phyloP scores from a whole-genome alignment of 2,113 vertebrate species.

The Axis porcinus region DNA sequence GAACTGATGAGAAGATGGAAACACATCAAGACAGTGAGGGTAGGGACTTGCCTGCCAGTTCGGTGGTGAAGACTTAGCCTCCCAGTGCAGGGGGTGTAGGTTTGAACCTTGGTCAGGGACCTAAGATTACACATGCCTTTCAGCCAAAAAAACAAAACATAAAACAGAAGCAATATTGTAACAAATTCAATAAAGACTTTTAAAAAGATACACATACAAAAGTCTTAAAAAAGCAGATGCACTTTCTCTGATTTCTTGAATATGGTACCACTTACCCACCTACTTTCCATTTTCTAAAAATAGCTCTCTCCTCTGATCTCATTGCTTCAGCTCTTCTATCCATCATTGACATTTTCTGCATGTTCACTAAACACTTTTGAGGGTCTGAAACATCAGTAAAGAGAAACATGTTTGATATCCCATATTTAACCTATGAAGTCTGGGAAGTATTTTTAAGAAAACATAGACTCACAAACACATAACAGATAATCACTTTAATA shows the following conservation, averaged over 20 bases:
- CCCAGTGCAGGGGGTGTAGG: neutral
- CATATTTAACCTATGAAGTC: neutral
- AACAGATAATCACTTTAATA: neutral
- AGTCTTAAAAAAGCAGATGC: neutral
- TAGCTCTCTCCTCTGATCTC: neutral
- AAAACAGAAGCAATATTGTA: neutral
- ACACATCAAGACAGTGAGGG: neutral
- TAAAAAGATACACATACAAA: neutral
- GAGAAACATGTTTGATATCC: neutral
- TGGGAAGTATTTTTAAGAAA: neutral
- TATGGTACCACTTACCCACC: neutral
- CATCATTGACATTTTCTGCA: neutral
- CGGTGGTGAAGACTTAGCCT: neutral
- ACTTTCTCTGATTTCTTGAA: neutral
- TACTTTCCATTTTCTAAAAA: neutral
- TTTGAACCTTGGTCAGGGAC: neutral
- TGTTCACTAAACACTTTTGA: neutral
- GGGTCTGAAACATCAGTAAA: neutral
- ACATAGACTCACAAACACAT: neutral
- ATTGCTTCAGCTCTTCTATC: neutral
- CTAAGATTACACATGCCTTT: neutral
- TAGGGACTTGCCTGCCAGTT: neutral
- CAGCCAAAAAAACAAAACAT: neutral
- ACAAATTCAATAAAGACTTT: neutral
- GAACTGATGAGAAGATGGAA: neutral